A percentile compares a stretch with the other conserved stretches of the same genome.
Evolutionary conservation across 2,797 vertebrate genomes (phyloP).

Genomic region (Sebastes flavidus): DNA sequence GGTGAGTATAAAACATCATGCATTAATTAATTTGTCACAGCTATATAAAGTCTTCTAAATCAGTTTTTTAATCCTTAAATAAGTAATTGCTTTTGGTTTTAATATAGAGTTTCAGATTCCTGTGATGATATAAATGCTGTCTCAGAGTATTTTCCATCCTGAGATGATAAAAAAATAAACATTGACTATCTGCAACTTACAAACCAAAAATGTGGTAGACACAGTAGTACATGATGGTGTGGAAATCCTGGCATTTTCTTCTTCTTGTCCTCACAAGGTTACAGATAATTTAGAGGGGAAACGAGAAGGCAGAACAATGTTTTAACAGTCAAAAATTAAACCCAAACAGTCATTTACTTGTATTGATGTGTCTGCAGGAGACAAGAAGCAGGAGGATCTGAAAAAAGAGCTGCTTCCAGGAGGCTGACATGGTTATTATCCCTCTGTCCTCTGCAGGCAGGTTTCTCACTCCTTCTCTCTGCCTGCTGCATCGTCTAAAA

Average conservation of each 20-base stretch:
- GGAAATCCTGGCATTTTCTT: background rate
- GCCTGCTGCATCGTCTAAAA: slow-evolving; percentile 38
- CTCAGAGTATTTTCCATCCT: background rate
- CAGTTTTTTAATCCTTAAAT: background rate
- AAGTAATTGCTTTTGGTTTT: background rate
- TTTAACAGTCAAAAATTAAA: slow-evolving; percentile 23
- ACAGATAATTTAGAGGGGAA: slow-evolving; percentile 7
- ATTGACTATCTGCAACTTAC: background rate
- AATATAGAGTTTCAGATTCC: background rate
- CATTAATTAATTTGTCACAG: background rate
- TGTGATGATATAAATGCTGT: background rate
- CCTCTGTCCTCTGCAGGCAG: slow-evolving; percentile 31
- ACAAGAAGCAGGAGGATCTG: slow-evolving; percentile 67
- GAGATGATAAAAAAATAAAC: background rate
- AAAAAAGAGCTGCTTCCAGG: slow-evolving; percentile 41
- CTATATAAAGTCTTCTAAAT: background rate
- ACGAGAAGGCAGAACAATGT: background rate
- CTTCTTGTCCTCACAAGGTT: slow-evolving; percentile 43
- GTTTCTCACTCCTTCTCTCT: slow-evolving; percentile 14
- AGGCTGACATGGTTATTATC: slow-evolving; percentile 57
- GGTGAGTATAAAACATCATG: background rate
- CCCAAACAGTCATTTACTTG: slow-evolving; percentile 73
- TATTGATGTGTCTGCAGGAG: slow-evolving; percentile 60
- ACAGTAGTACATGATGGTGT: background rate
- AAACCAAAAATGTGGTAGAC: background rate